Conservation (phyloP, 2,797 vertebrate species). For the Acrocephalus scirpaceus region DNA sequence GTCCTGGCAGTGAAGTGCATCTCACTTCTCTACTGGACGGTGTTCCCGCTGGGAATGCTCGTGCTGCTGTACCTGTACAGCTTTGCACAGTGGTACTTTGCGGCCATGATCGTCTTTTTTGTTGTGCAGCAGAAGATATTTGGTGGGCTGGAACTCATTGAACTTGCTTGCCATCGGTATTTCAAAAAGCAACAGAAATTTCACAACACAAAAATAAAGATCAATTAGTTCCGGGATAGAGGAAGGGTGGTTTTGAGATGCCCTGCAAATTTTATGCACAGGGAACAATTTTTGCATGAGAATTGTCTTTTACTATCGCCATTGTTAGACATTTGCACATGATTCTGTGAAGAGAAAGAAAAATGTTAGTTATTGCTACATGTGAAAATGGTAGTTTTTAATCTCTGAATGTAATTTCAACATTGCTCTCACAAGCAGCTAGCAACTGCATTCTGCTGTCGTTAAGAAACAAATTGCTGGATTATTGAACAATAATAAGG, state of each 20-base stretch:
- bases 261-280: conserved; percentile 44
- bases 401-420: conserved; percentile 76
- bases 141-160: conserved; percentile 92
- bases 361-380: conserved; percentile 51
- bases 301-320: conserved; percentile 59
- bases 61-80: conserved; percentile 83
- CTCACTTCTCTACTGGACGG: conserved; percentile 91
- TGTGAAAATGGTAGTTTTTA: conserved; percentile 40
- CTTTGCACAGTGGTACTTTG: conserved; percentile 83
- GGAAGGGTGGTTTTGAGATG: background rate
- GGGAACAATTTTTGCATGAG: conserved; percentile 75
- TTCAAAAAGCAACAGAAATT: conserved; percentile 63
- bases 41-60: conserved; percentile 81
- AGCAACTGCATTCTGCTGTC: conserved; percentile 35
- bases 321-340: conserved; percentile 71
- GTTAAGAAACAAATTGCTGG: conserved; percentile 59
- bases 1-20: conserved; percentile 85
- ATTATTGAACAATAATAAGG: conserved; percentile 54
- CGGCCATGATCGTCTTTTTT: conserved; percentile 79
- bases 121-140: conserved; percentile 85
- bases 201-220: conserved; percentile 14
- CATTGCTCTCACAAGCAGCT: conserved; percentile 54
- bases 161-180: conserved; percentile 87
- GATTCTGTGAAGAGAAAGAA: conserved; percentile 55
- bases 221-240: background rate